Evolutionary conservation across 2,888 invertebrate species (phyloP), one percentile per base, ranked within the genome.

Genomic region (Trachelus stipa): DNA sequence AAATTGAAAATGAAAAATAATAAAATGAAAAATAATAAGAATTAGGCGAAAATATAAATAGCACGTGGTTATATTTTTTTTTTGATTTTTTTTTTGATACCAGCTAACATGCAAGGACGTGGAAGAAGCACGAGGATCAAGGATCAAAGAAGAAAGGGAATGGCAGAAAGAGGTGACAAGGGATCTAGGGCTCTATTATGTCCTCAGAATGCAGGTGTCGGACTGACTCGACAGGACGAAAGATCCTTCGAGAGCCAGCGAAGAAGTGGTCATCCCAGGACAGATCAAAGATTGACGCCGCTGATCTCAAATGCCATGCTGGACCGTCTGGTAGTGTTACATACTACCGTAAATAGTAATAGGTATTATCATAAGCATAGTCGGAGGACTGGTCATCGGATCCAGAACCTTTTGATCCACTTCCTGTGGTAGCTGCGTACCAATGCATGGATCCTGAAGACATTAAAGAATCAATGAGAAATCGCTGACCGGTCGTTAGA

Each of bases 251-350:
- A 75, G 75, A 33, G 76, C 23, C 56, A 56, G 56, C 23, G 23
- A 56, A 76, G 79, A 81, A 82, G 83, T 85, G 84, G 82, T 15
- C 84, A 79, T 85, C 79, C 83, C 81, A 81, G 73, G 76, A 0
- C 81, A 85, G 85, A 85, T 85, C 85, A 85, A 85, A 85, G 85
- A 85, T 85, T 80, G 77, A 69, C 69, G 83, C 85, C 85, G 85
- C 85, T 81, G 79, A 71, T 71, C 71, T 71, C 12, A n/a, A 33
- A 71, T 15, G 1, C 56, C 71, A 71, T 11, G 31, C 71, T 56
- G 56, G 56, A 56, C 56, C 56, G 2, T 56, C 23, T 9, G 2
- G 56, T 23, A 56, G 0, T 9, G 2, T 23, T 23, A 56, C 23
- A 23, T 56, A 56, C 56, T 56, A 56, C 56, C 56, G 56, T 56